Evolutionary conservation across 2,113 vertebrate genomes (phyloP).

Genomic region (Rallus limicola): DNA sequence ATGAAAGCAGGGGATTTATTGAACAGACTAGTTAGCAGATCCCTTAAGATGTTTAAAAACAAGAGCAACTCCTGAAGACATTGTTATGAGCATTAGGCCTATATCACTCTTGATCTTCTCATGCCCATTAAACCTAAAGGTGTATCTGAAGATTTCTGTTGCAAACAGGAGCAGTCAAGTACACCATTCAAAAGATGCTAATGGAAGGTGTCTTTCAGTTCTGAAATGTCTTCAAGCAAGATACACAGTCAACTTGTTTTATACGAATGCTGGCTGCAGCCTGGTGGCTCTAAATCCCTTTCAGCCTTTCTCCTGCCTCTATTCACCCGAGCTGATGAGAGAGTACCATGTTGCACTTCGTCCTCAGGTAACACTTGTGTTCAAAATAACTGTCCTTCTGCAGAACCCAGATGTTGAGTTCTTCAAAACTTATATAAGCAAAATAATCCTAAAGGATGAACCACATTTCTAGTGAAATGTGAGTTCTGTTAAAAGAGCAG

Average conservation of each 20-base stretch:
- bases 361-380: constrained; percentile 83
- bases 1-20: neutral
- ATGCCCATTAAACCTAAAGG: neutral
- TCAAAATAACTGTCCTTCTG: neutral
- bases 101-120: neutral
- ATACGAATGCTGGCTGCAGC: constrained; percentile 95
- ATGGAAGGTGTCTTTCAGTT: constrained; percentile 78
- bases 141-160: neutral
- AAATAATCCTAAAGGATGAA: neutral
- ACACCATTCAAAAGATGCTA: neutral
- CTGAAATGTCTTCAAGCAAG: constrained; percentile 94
- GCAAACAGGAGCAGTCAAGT: neutral
- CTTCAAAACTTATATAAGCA: neutral
- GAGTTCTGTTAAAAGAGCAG: neutral
- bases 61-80: neutral
- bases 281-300: constrained; percentile 97
- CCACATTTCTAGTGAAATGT: neutral
- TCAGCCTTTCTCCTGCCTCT: constrained; percentile 86
- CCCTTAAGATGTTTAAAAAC: neutral
- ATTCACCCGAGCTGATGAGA: constrained; percentile 88
- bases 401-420: neutral
- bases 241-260: constrained; percentile 85
- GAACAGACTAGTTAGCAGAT: neutral
- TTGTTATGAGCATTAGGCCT: rapidly evolving
- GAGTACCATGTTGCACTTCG: constrained; percentile 85